phyloP scores from a whole-genome alignment of 2,797 vertebrate genomes.

The Eptatretus atami region DNA sequence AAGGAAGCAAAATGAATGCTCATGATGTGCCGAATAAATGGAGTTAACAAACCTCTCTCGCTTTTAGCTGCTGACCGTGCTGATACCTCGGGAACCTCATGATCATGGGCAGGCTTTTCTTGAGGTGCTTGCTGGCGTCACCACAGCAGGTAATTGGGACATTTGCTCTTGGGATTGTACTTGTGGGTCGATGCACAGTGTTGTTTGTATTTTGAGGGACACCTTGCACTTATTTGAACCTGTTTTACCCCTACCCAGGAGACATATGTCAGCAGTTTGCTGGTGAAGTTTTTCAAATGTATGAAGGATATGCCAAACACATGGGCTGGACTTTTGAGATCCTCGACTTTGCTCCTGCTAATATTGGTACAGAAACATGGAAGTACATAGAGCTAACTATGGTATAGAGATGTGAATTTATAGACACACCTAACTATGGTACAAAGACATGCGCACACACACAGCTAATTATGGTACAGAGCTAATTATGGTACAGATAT shows the following conservation, averaged over 20 bases:
- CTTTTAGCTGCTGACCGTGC: slow-evolving; percentile 28
- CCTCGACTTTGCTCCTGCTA: slow-evolving; percentile 33
- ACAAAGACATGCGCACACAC: no score
- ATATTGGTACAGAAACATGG: slow-evolving; percentile 23
- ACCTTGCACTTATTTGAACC: neutral
- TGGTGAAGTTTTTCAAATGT: slow-evolving; percentile 68
- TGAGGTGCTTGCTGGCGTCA: slow-evolving; percentile 57
- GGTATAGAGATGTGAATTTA: no score
- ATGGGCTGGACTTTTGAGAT: slow-evolving; percentile 49
- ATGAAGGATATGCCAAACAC: slow-evolving; percentile 34
- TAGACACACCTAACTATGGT: no score
- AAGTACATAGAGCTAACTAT: no score
- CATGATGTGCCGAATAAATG: no score
- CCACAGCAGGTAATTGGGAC: slow-evolving; percentile 46
- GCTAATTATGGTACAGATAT: no score
- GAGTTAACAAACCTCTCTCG: no score
- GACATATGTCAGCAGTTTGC: slow-evolving; percentile 93
- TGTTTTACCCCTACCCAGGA: slow-evolving; percentile 18
- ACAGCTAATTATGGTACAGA: no score
- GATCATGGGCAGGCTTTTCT: slow-evolving; percentile 32
- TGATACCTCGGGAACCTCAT: slow-evolving; percentile 32
- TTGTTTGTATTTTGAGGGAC: neutral
- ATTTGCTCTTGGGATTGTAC: slow-evolving; percentile 9
- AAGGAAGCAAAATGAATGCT: no score
- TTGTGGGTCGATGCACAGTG: neutral